These are phyloP conservation scores for Drosophila neonasuta DNA, from an alignment of 2,888 invertebrate species.

Conservation along the genomic window DNA sequence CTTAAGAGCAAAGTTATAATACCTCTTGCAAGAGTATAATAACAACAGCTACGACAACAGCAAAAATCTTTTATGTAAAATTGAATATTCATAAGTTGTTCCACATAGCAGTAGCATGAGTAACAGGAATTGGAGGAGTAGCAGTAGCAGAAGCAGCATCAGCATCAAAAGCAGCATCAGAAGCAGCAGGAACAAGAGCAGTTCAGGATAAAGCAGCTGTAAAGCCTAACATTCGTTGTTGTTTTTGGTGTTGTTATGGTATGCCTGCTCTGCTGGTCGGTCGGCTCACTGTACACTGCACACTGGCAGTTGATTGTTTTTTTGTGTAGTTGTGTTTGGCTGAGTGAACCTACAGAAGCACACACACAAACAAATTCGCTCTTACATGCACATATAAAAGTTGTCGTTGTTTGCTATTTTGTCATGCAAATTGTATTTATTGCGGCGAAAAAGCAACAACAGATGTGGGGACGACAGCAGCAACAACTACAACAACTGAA, in stretches of 20 bases:
- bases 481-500: constrained; percentile 41
- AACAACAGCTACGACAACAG: constrained; percentile 63
- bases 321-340: constrained; percentile 75
- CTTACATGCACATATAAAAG: constrained; percentile 46
- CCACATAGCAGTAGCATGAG: constrained; percentile 44
- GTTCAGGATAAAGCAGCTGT: constrained; percentile 34
- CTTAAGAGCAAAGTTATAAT: not conserved
- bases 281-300: constrained; percentile 46
- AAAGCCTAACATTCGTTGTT: constrained; percentile 45
- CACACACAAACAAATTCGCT: constrained; percentile 11
- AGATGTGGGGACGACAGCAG: constrained; percentile 9
- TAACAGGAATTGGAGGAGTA: constrained; percentile 25
- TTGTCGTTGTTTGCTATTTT: constrained; percentile 75
- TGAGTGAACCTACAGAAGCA: constrained; percentile 70
- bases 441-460: constrained; percentile 69
- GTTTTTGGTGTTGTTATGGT: constrained; percentile 11
- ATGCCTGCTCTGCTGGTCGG: constrained; percentile 30
- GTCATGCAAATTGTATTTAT: constrained; percentile 77
- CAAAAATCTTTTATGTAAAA: constrained; percentile 76
- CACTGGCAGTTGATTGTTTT: constrained; percentile 72
- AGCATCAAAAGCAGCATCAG: constrained; percentile 15
- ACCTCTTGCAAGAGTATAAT: constrained; percentile 30
- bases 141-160: constrained; percentile 2
- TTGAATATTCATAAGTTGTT: constrained; percentile 76
- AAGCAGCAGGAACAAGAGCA: constrained; percentile 11